Conservation (phyloP, 2,888 invertebrate species). For the Sminthurides aquaticus region DNA sequence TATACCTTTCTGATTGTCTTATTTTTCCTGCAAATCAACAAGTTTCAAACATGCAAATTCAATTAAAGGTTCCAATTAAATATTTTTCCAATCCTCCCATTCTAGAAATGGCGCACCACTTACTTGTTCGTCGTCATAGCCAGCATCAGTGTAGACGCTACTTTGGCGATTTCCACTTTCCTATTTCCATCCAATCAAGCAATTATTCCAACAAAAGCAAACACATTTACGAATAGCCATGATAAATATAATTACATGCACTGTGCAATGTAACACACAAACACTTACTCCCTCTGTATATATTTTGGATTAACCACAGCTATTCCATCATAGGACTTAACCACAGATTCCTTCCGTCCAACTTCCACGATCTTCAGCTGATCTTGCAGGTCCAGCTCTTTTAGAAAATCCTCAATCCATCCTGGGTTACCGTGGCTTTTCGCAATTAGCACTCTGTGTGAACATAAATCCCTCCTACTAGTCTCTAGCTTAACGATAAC, state of each 20-base stretch:
- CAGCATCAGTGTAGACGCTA: too few species aligned
- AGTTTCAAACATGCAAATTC: too few species aligned
- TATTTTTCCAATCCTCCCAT: too few species aligned
- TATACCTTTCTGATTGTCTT: background rate
- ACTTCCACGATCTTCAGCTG: slow-evolving; percentile 22
- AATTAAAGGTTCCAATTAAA: too few species aligned
- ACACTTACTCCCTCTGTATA: slow-evolving; percentile 18
- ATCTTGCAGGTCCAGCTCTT: slow-evolving; percentile 29
- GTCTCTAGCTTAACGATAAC: background rate
- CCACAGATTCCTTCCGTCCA: background rate
- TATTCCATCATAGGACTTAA: background rate
- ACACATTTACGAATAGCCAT: background rate
- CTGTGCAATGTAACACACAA: background rate
- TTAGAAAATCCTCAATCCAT: slow-evolving; percentile 39
- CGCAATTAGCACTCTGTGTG: slow-evolving; percentile 8
- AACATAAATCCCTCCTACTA: too few species aligned
- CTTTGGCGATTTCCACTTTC: too few species aligned
- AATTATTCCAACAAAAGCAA: too few species aligned
- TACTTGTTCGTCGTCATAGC: too few species aligned
- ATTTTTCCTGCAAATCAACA: background rate
- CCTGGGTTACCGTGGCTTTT: slow-evolving; percentile 28
- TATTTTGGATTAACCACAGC: slow-evolving; percentile 14
- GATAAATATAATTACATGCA: background rate
- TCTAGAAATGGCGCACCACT: too few species aligned
- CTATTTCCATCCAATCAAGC: too few species aligned